phyloP scores from a whole-genome alignment of 2,113 vertebrate species.

The Panthera tigris region DNA sequence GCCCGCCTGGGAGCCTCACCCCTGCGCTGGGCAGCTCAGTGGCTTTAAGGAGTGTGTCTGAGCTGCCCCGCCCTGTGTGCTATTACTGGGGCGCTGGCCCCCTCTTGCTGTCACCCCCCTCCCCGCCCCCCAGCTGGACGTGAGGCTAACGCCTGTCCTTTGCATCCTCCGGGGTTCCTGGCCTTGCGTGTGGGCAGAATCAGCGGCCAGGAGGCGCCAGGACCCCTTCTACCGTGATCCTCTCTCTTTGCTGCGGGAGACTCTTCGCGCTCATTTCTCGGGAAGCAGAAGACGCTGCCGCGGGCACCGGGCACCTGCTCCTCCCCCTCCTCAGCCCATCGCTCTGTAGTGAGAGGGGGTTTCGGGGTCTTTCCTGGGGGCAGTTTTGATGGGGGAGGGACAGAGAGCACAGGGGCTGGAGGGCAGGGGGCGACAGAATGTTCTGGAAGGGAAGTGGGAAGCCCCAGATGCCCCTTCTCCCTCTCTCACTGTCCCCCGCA shows the following conservation, averaged over 20 bases:
- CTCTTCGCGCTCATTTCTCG: neutral
- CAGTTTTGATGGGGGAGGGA: neutral
- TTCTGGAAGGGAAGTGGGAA: neutral
- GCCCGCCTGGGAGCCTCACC: neutral
- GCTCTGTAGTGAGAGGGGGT: too few relatives aligned
- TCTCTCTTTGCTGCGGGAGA: neutral
- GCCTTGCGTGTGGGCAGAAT: neutral
- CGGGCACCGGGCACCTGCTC: neutral
- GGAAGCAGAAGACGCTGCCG: neutral
- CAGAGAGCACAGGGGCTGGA: neutral
- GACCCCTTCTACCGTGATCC: neutral
- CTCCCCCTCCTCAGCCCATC: neutral
- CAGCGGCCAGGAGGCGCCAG: neutral
- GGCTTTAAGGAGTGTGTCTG: too few relatives aligned
- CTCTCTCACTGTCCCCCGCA: too few relatives aligned
- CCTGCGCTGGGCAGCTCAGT: neutral
- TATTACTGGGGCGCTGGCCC: rapidly evolving
- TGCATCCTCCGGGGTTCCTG: neutral
- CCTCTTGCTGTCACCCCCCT: neutral
- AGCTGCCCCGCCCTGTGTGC: rapidly evolving
- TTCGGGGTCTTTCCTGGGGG: neutral
- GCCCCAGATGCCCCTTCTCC: neutral
- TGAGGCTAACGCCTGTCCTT: neutral
- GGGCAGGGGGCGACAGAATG: neutral
- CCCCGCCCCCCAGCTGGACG: neutral